Conservation (phyloP, 2,797 vertebrate species). For the Chromis chromis region DNA sequence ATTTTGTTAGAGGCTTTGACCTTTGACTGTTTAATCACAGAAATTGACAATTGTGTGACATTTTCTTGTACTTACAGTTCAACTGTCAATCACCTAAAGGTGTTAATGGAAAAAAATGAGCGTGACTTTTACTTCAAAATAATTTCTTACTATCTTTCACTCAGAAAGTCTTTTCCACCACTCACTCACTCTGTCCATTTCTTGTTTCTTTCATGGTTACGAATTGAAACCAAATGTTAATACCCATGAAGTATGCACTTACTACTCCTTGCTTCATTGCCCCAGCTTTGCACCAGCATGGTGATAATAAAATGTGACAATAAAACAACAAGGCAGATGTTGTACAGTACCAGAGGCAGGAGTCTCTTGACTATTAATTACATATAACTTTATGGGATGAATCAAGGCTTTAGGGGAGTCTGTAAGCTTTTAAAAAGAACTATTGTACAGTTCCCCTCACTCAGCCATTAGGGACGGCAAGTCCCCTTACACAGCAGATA, state of each 20-base stretch:
- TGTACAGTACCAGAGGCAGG: constrained; percentile 35
- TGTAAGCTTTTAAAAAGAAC: constrained; percentile 58
- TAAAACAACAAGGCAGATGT: constrained; percentile 62
- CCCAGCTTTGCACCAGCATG: constrained; percentile 23
- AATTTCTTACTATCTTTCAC: not conserved
- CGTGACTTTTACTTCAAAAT: not conserved
- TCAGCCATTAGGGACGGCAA: constrained; percentile 58
- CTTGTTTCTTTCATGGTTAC: constrained; percentile 28
- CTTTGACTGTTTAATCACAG: constrained; percentile 7
- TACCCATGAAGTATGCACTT: constrained; percentile 14
- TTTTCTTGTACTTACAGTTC: not conserved
- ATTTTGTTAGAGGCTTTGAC: not conserved
- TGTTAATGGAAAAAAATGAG: not conserved
- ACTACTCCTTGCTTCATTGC: constrained; percentile 26
- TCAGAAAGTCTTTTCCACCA: constrained; percentile 6
- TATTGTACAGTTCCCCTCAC: constrained; percentile 54
- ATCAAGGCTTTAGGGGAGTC: constrained; percentile 48
- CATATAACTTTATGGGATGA: constrained; percentile 50
- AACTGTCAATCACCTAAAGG: constrained; percentile 14
- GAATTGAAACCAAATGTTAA: constrained; percentile 60
- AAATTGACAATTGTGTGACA: constrained; percentile 5
- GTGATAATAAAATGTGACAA: constrained; percentile 60
- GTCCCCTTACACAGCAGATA: constrained; percentile 75
- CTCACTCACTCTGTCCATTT: constrained; percentile 1
- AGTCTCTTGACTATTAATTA: constrained; percentile 54